Conservation (phyloP, 2,797 vertebrate species). For the Artibeus jamaicensis region DNA sequence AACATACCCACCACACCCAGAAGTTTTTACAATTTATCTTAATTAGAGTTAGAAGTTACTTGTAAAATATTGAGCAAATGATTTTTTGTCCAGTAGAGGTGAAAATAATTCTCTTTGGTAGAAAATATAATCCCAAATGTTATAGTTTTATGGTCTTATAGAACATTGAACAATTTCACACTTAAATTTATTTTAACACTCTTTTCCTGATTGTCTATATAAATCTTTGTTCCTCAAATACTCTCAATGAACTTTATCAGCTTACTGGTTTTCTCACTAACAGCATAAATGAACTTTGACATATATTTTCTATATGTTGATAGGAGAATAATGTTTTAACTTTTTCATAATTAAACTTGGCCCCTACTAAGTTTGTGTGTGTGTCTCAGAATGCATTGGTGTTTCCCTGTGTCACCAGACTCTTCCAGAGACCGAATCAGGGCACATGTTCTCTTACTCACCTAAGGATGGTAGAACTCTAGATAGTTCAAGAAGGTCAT, state of each 20-base stretch:
- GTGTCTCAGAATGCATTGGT: background rate
- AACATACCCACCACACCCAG: background rate
- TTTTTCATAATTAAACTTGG: background rate
- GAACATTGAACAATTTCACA: constrained; percentile 1
- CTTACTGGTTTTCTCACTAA: background rate
- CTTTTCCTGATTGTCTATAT: background rate
- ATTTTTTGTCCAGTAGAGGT: background rate
- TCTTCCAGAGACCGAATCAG: background rate
- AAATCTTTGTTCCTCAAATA: constrained; percentile 16
- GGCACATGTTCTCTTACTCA: background rate
- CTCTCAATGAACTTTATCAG: background rate
- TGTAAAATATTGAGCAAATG: background rate
- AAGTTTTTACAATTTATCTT: constrained; percentile 1
- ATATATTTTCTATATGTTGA: background rate
- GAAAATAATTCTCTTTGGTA: constrained; percentile 4
- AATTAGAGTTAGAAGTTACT: background rate
- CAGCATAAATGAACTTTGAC: background rate
- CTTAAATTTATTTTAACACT: background rate
- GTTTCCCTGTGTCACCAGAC: background rate
- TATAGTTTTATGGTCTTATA: background rate
- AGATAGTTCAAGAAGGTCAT: background rate
- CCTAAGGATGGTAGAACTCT: background rate
- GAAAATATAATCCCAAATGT: background rate
- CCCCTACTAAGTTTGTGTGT: background rate
- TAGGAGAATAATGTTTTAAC: background rate